phyloP scores from a whole-genome alignment of 2,797 vertebrate species.

The Oreortyx pictus region DNA sequence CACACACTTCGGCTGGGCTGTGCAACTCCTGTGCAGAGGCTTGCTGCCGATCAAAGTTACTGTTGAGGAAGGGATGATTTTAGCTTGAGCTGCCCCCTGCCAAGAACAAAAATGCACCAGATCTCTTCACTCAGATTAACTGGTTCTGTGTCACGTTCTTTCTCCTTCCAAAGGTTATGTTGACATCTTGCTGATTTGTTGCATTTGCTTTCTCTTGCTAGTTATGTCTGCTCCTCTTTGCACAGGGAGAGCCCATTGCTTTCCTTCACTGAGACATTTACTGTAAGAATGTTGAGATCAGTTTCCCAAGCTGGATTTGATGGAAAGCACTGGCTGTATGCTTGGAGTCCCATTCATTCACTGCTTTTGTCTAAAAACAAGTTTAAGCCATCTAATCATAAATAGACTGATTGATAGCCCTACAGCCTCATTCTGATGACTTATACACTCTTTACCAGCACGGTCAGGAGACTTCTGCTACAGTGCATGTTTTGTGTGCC shows the following conservation, averaged over 20 bases:
- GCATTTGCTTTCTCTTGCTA: slow-evolving; percentile 7
- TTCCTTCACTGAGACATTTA: not conserved
- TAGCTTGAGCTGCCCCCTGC: fast-evolving
- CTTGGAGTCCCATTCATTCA: not conserved
- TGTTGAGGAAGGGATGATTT: not conserved
- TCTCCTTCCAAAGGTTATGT: not conserved
- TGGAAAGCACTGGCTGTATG: not conserved
- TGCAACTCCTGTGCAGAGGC: not conserved
- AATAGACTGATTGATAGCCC: not conserved
- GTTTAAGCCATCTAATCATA: not conserved
- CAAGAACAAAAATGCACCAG: not conserved
- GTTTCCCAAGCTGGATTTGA: not conserved
- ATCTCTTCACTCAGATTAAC: not conserved
- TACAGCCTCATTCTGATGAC: not conserved
- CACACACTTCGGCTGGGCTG: fast-evolving
- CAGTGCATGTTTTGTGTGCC: not conserved
- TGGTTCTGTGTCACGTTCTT: slow-evolving; percentile 12
- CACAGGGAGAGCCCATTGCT: not conserved
- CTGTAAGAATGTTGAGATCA: slow-evolving; percentile 10
- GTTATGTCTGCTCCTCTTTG: not conserved
- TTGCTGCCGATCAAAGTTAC: not conserved
- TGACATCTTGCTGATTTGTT: slow-evolving; percentile 33
- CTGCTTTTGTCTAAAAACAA: not conserved
- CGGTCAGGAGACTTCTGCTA: not conserved
- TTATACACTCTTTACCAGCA: not conserved